phyloP scores from a whole-genome alignment of 2,113 vertebrate species.

The Leptosomus discolor region DNA sequence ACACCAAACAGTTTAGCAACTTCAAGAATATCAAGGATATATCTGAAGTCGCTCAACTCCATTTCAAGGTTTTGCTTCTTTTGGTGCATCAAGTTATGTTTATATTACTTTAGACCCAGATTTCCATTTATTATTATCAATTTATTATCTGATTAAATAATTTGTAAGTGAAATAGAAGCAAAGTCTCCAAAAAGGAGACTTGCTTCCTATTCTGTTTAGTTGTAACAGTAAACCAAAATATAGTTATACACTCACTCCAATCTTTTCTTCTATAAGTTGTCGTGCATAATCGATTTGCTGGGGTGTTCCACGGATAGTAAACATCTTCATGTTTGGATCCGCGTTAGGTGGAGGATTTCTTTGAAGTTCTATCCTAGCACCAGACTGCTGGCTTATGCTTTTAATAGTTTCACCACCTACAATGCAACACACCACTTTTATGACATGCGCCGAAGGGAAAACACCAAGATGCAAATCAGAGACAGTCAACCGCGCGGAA shows the following conservation, averaged over 20 bases:
- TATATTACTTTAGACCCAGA: neutral
- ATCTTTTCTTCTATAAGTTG: conserved; percentile 99
- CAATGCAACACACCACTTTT: neutral
- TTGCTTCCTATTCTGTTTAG: neutral
- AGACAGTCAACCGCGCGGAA: neutral
- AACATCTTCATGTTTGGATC: conserved; percentile 98
- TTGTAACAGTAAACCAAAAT: neutral
- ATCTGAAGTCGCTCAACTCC: neutral
- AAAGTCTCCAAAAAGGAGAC: neutral
- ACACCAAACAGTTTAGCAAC: neutral
- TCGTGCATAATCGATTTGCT: conserved; percentile 96
- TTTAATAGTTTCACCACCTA: conserved; percentile 97
- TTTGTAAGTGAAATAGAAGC: neutral
- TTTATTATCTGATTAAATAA: neutral
- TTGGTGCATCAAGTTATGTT: neutral
- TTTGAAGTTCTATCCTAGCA: conserved; percentile 94
- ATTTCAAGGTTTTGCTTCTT: neutral
- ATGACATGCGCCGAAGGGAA: neutral
- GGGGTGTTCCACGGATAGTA: conserved; percentile 92
- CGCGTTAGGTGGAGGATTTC: conserved; percentile 94
- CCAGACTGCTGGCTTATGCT: conserved; percentile 98
- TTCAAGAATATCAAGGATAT: neutral
- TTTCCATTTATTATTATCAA: neutral
- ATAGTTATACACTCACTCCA: conserved; percentile 78
- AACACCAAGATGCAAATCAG: neutral